Base-by-base conservation (phyloP, 2,797 vertebrate species). In the Arvicola amphibius region DNA sequence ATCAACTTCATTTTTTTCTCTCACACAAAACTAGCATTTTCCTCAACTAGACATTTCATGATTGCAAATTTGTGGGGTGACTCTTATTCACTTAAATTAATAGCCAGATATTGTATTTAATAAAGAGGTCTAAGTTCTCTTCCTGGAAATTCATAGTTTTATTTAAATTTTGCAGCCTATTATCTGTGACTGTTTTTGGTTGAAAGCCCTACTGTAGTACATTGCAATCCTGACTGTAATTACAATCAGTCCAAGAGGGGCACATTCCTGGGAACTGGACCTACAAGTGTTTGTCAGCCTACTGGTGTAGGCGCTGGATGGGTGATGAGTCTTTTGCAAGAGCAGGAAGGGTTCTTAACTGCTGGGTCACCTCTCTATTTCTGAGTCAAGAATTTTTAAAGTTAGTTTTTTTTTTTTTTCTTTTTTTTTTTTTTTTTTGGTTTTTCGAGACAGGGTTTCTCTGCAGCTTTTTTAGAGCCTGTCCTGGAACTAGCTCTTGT, bases 361-460 rank as follows among this genome's bases (percentile, higher is more conserved):
- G 48, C 77, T 53, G 77, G 9, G 29, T 34, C 48, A 56, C n/a
- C 13, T 79, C 43, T 77, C 51, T 29, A 21, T 53, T 25, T 7
- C 51, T 23, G 37, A 74, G n/a, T 86, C 14, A 37, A 63, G 12
- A 29, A 43, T 71, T 59, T 48, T 37, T 61, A 78, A 11, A 65
- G 25, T 80, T 90, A 77, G 5, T 92, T 88, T 81, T 88, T 93
- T 51, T 86, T n/a, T n/a, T n/a, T n/a, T n/a, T n/a, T n/a, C n/a
- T n/a, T n/a, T n/a, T n/a, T n/a, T n/a, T n/a, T n/a, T n/a, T n/a
- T n/a, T n/a, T n/a, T n/a, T n/a, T n/a, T n/a, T n/a, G n/a, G n/a
- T n/a, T n/a, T n/a, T n/a, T n/a, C n/a, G n/a, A n/a, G n/a, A n/a
- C n/a, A n/a, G n/a, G n/a, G n/a, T n/a, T n/a, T n/a, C n/a, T n/a